These are phyloP conservation scores for Cynopterus sphinx DNA, from an alignment of 2,797 vertebrate genomes.

Conservation along the genomic window DNA sequence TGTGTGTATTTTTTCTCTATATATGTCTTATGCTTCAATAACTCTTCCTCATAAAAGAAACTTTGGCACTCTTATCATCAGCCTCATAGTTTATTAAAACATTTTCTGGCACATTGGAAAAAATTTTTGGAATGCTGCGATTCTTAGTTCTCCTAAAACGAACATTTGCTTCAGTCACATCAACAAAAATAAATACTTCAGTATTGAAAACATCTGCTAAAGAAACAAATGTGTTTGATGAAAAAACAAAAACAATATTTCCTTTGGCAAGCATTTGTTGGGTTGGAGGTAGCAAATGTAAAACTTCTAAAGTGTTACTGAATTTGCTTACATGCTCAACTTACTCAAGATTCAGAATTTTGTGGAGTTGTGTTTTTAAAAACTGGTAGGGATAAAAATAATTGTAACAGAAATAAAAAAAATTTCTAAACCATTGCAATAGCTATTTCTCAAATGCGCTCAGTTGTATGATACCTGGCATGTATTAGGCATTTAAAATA, in stretches of 20 bases:
- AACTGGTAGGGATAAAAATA: background rate
- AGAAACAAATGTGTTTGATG: slow-evolving; percentile 52
- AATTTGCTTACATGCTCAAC: background rate
- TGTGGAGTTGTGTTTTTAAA: background rate
- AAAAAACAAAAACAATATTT: slow-evolving; percentile 51
- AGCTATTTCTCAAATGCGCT: no score
- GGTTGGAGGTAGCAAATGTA: background rate
- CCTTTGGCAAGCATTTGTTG: slow-evolving; percentile 14
- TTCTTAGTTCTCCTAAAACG: slow-evolving; percentile 19
- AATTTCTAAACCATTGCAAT: background rate
- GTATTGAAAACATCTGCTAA: slow-evolving; percentile 28
- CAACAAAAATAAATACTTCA: slow-evolving; percentile 47
- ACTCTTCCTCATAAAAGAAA: background rate
- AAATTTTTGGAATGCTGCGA: background rate
- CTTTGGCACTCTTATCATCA: background rate
- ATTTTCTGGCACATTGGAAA: background rate
- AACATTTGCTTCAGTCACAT: slow-evolving; percentile 38
- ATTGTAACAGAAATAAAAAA: slow-evolving; percentile 27
- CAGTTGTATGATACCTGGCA: background rate
- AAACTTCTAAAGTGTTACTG: background rate
- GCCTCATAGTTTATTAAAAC: background rate
- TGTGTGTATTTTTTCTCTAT: background rate
- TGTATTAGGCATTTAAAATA: background rate
- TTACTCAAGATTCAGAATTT: slow-evolving; percentile 6
- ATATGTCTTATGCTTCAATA: background rate